A percentile compares a stretch with the other conserved stretches of the same genome.
Evolutionary conservation across 2,888 invertebrate species (phyloP).

Genomic region (Chrysodeixis includens): DNA sequence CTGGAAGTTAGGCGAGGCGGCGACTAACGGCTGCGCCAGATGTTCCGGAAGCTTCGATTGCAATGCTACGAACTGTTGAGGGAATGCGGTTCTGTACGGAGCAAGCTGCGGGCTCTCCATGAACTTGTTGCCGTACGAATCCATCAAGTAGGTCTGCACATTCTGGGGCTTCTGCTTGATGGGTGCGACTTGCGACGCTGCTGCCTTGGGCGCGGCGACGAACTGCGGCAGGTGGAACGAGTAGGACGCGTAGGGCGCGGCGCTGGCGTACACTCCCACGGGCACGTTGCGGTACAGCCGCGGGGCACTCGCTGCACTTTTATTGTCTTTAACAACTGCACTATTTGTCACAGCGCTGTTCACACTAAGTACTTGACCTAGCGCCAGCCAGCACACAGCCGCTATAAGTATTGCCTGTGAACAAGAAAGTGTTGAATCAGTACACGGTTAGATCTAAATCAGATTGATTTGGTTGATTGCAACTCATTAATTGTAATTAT

Average conservation of each 20-base stretch:
- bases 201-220: conserved; percentile 65
- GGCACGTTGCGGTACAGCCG: conserved; percentile 77
- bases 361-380: conserved; percentile 65
- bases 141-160: conserved; percentile 74
- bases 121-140: conserved; percentile 84
- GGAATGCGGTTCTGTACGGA: conserved; percentile 75
- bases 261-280: conserved; percentile 78
- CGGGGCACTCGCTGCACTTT: conserved; percentile 76
- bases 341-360: conserved; percentile 59
- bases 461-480: conserved; percentile 8
- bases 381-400: conserved; percentile 73
- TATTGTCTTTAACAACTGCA: conserved; percentile 69
- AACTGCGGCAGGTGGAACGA: conserved; percentile 76
- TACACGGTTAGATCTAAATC: conserved; percentile 16
- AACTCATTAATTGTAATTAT: conserved; percentile 18
- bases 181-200: conserved; percentile 70
- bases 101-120: conserved; percentile 73
- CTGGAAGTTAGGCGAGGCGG: conserved; percentile 71
- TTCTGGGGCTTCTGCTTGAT: conserved; percentile 71
- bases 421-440: conserved; percentile 54
- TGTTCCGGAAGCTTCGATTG: conserved; percentile 80
- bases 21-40: conserved; percentile 78
- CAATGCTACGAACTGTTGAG: conserved; percentile 80
- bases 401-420: conserved; percentile 74
- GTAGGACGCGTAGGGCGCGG: conserved; percentile 77